Conservation (phyloP, 2,113 vertebrate genomes). For the Acanthochromis polyacanthus region DNA sequence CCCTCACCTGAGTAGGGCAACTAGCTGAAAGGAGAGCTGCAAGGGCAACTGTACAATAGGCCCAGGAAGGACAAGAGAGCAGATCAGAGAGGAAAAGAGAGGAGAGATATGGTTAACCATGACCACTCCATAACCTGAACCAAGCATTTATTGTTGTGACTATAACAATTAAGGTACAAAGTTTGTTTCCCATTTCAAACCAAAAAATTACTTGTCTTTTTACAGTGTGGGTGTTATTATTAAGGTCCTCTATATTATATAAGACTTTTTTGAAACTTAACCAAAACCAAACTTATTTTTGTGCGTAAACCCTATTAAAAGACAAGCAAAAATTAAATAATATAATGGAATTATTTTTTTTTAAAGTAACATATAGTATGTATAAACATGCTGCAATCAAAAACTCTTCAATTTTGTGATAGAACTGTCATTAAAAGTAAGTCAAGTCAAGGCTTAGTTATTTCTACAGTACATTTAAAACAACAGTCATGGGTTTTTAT, state of each 20-base stretch:
- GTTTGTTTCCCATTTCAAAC: neutral
- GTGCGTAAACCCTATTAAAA: too few species aligned
- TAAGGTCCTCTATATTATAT: too few species aligned
- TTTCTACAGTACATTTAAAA: too few species aligned
- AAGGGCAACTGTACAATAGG: slow-evolving; percentile 79
- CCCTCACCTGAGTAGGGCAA: slow-evolving; percentile 82
- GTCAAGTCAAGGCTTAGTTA: too few species aligned
- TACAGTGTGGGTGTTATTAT: neutral
- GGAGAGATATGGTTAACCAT: slow-evolving; percentile 53
- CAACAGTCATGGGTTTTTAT: too few species aligned
- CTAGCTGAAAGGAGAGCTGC: slow-evolving; percentile 78
- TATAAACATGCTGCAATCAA: too few species aligned
- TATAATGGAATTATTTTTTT: too few species aligned
- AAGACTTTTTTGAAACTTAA: neutral
- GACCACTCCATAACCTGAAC: slow-evolving; percentile 30
- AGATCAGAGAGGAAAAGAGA: slow-evolving; percentile 40
- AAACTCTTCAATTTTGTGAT: too few species aligned
- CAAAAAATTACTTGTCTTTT: neutral
- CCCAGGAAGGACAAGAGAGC: slow-evolving; percentile 60
- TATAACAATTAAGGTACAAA: neutral
- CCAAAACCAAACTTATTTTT: too few species aligned
- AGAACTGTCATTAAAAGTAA: too few species aligned
- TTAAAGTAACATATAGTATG: too few species aligned
- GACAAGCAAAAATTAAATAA: too few species aligned
- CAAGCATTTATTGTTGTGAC: neutral